Evolutionary conservation across 2,113 vertebrate species (phyloP).

Genomic region (Stercorarius parasiticus): DNA sequence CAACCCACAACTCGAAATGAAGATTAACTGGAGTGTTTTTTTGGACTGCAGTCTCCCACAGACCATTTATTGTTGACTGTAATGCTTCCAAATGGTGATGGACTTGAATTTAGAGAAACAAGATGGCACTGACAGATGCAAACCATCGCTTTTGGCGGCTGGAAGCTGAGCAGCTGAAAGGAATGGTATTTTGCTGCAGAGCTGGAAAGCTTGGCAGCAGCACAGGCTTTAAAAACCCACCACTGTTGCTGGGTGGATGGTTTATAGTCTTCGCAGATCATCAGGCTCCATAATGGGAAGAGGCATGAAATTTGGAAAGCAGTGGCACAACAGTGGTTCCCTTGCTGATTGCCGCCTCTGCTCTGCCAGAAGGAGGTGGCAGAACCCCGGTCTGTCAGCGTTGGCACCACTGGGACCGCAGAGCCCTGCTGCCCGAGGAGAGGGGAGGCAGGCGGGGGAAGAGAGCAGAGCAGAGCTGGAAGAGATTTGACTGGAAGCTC

Average conservation of each 20-base stretch:
- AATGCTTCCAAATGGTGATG: not conserved
- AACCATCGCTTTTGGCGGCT: slow-evolving; percentile 47
- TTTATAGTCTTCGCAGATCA: not conserved
- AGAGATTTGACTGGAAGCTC: not conserved
- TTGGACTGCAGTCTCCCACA: not conserved
- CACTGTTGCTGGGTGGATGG: not conserved
- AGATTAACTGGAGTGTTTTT: not conserved
- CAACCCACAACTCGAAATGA: not conserved
- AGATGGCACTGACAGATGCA: slow-evolving; percentile 45
- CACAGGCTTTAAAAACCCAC: not conserved
- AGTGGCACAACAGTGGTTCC: not conserved
- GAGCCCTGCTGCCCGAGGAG: not conserved
- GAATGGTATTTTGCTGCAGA: not conserved
- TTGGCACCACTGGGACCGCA: fast-evolving
- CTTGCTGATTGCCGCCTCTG: not conserved
- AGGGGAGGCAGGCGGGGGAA: not conserved
- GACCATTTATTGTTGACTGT: not conserved
- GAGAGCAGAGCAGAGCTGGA: not conserved
- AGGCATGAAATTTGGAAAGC: not conserved
- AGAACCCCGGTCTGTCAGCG: fast-evolving
- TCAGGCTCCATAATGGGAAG: not conserved
- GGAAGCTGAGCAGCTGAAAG: slow-evolving; percentile 35
- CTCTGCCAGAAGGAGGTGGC: not conserved
- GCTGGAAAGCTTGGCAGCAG: slow-evolving; percentile 8
- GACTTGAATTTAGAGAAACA: not conserved